phyloP scores from a whole-genome alignment of 2,888 invertebrate species.

The Adelognathus sp. region DNA sequence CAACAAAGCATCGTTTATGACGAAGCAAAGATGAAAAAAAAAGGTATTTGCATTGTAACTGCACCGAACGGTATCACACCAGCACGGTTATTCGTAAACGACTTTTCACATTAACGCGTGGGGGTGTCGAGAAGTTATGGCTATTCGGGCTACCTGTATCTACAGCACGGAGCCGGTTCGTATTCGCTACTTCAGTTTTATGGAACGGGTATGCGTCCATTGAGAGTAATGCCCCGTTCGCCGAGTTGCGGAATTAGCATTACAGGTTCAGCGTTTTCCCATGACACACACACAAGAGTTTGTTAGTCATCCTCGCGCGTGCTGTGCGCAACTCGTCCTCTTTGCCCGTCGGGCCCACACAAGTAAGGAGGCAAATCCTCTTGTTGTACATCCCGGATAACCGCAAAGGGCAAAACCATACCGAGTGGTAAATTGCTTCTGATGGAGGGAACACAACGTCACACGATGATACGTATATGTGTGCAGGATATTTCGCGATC shows the following conservation, averaged over 20 bases:
- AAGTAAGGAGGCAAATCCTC: not conserved
- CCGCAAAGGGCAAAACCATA: slow-evolving; percentile 49
- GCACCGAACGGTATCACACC: not conserved
- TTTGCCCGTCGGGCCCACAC: not conserved
- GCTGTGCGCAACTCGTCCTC: not conserved
- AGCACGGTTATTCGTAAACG: slow-evolving; percentile 8
- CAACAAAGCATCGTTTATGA: too few species aligned
- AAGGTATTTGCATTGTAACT: not conserved
- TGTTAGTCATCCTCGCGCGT: slow-evolving; percentile 32
- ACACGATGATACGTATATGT: too few species aligned
- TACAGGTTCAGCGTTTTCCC: slow-evolving; percentile 51
- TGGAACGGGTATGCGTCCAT: not conserved
- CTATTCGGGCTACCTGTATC: not conserved
- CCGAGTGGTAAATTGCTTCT: not conserved
- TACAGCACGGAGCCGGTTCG: not conserved
- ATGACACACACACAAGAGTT: slow-evolving; percentile 2
- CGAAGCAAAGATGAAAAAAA: too few species aligned
- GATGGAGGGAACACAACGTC: not conserved
- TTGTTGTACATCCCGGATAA: slow-evolving; percentile 26
- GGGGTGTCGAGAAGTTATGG: not conserved
- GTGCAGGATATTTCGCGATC: too few species aligned
- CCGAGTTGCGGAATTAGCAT: slow-evolving; percentile 32
- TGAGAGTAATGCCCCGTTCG: slow-evolving; percentile 33
- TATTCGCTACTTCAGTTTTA: not conserved
- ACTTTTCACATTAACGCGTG: slow-evolving; percentile 9